These are phyloP conservation scores for Meandrina meandrites DNA, from an alignment of 92 coral and sea anemone genomes.

Conservation along the genomic window DNA sequence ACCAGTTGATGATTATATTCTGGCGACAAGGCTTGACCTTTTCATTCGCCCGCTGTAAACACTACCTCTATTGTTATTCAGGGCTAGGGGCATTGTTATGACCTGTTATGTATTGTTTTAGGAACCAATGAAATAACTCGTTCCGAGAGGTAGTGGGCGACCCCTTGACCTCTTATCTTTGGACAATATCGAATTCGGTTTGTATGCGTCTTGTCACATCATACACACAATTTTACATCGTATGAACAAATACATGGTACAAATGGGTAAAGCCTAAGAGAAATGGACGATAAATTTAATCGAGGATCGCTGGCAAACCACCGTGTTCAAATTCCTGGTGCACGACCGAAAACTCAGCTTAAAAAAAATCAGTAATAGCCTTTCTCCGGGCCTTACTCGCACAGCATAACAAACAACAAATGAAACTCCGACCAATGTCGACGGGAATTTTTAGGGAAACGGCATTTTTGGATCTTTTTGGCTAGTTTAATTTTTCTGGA, in stretches of 20 bases:
- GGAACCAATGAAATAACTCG: too few relatives aligned
- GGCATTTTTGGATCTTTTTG: too few relatives aligned
- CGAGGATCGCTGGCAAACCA: too few relatives aligned
- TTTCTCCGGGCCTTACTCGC: too few relatives aligned
- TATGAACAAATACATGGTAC: not conserved
- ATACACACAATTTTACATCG: not conserved
- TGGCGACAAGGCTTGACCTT: not conserved
- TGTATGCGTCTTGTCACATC: not conserved
- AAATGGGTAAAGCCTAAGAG: not conserved
- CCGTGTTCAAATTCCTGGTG: too few relatives aligned
- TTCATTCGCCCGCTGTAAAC: too few relatives aligned
- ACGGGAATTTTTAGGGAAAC: not conserved
- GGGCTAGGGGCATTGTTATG: too few relatives aligned
- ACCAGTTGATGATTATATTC: not conserved
- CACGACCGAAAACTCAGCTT: too few relatives aligned
- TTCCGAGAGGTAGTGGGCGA: too few relatives aligned
- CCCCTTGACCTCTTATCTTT: not conserved
- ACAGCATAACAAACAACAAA: not conserved
- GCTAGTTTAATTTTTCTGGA: too few relatives aligned
- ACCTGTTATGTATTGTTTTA: too few relatives aligned
- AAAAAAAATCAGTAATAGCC: not conserved
- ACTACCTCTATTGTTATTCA: too few relatives aligned
- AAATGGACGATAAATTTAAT: not conserved
- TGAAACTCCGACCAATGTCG: not conserved
- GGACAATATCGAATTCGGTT: not conserved